phyloP scores from a whole-genome alignment of 23 tunicate species.

The Corella eumyota region DNA sequence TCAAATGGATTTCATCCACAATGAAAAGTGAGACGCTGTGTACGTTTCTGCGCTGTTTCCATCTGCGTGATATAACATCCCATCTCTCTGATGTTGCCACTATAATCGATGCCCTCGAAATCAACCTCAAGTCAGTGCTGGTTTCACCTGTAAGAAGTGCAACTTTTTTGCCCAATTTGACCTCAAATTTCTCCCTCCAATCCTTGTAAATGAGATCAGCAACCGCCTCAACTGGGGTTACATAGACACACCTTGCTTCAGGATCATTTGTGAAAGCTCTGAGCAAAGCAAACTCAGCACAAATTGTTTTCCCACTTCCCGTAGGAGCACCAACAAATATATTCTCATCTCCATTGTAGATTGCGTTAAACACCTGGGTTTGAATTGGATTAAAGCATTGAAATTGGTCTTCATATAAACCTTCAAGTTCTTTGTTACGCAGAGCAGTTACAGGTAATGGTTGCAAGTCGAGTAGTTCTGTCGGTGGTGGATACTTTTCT shows the following conservation, averaged over 20 bases:
- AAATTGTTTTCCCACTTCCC: conserved; percentile 94
- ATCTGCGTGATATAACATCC: conserved; percentile 96
- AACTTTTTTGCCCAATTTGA: conserved; percentile 54
- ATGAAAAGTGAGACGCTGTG: conserved; percentile 84
- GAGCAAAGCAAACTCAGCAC: conserved; percentile 94
- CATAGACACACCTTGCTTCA: conserved; percentile 81
- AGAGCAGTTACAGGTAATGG: conserved; percentile 92
- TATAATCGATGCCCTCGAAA: conserved; percentile 71
- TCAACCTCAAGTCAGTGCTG: conserved; percentile 69
- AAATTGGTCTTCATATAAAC: conserved; percentile 64
- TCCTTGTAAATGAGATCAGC: conserved; percentile 78
- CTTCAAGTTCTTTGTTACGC: conserved; percentile 78
- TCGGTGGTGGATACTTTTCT: conserved; percentile 95
- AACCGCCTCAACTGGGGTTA: conserved; percentile 81
- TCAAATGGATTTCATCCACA: conserved; percentile 91
- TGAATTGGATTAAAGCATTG: conserved; percentile 93
- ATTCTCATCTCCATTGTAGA: conserved; percentile 89
- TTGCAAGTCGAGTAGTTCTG: conserved; percentile 92
- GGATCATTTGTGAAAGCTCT: conserved; percentile 45
- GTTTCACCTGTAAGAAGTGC: conserved; percentile 91
- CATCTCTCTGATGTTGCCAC: conserved; percentile 93
- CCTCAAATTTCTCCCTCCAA: conserved; percentile 82
- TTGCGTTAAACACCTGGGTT: conserved; percentile 96
- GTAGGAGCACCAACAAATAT: conserved; percentile 94
- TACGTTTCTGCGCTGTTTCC: conserved; percentile 94